Conservation (phyloP, 64 coral and sea anemone genomes). For the Acropora tenuis region DNA sequence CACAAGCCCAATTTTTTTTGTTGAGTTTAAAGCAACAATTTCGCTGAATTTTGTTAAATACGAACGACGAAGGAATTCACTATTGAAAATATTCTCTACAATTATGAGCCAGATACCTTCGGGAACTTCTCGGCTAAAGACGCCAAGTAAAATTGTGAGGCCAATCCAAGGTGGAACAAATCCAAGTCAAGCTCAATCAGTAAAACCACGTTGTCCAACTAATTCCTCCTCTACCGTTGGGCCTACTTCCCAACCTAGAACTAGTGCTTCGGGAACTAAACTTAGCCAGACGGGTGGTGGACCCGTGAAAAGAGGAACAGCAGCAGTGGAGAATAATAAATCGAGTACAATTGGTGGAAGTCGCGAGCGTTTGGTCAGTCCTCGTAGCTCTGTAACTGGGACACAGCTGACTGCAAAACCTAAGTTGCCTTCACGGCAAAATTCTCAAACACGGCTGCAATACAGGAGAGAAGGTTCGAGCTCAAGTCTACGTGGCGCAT, state of each 20-base stretch:
- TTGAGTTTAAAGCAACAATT: no score
- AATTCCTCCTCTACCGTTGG: constrained; percentile 35
- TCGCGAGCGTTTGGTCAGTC: constrained; percentile 33
- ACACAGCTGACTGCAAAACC: constrained; percentile 43
- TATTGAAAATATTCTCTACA: no score
- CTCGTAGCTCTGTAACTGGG: constrained; percentile 50
- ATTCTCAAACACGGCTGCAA: constrained; percentile 65
- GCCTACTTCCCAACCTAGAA: constrained; percentile 48
- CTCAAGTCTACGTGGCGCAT: constrained; percentile 76
- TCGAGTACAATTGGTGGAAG: neutral
- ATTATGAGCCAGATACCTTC: constrained; percentile 90
- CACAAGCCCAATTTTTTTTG: no score
- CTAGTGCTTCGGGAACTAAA: constrained; percentile 40
- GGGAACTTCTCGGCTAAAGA: constrained; percentile 68
- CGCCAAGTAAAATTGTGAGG: constrained; percentile 83
- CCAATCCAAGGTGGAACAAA: constrained; percentile 79
- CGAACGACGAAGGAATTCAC: no score
- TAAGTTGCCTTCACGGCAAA: constrained; percentile 61
- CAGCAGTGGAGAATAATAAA: neutral
- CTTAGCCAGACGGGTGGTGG: constrained; percentile 32
- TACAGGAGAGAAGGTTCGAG: constrained; percentile 89
- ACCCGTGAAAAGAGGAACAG: neutral
- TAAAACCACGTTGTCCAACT: constrained; percentile 48
- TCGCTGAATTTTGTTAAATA: no score
- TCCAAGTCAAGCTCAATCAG: constrained; percentile 36